Evolutionary conservation across 2,113 vertebrate genomes (phyloP), one percentile per base, ranked within the genome.

Genomic region (Labeo catla): DNA sequence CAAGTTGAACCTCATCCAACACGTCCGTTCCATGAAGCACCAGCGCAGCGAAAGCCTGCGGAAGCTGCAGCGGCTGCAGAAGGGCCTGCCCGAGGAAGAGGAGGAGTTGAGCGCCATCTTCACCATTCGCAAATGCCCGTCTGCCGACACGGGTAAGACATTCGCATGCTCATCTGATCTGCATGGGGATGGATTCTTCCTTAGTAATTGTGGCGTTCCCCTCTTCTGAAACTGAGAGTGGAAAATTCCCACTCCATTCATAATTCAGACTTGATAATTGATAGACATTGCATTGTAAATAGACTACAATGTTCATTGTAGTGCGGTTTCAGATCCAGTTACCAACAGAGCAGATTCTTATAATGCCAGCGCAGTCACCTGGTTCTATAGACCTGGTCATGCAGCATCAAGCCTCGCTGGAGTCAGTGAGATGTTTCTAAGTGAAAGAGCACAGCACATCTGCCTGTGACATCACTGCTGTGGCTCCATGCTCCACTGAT

Each of bases 1-100:
- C 96, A 99, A 99, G 94, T 96, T 99, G 88, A 99, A 99, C 94
- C 97, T 99, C 50, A 97, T 99, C 92, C 98, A 99, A 93, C 98
- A 99, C 54, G 98, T 98, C 90, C 97, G 97, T 89, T 99, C 98
- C 93, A 97, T 98, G 97, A 99, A 99, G 89, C 98, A 99, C 93
- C 98, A 99, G 94, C 97, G 97, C 63, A 96, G 97, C 0, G 98
- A 99, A 91, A 98, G 97, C 93, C 96, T 99, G 6, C 95, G 97
- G 34, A 99, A 99, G 92, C 96, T 99, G 21, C 98, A 99, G 93
- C 95, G 97, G 59, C 93, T 99, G 76, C 98, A 98, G 95, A 99
- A 99, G 47, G 98, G 97, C n/a, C 96, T 98, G 43, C 97, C 98
- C 0, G 98, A 99, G 86, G 95, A 96, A 70, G 98, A 99, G 15